Evolutionary conservation across 2,797 vertebrate genomes (phyloP).

Genomic region (Hypotaenidia philippensis): DNA sequence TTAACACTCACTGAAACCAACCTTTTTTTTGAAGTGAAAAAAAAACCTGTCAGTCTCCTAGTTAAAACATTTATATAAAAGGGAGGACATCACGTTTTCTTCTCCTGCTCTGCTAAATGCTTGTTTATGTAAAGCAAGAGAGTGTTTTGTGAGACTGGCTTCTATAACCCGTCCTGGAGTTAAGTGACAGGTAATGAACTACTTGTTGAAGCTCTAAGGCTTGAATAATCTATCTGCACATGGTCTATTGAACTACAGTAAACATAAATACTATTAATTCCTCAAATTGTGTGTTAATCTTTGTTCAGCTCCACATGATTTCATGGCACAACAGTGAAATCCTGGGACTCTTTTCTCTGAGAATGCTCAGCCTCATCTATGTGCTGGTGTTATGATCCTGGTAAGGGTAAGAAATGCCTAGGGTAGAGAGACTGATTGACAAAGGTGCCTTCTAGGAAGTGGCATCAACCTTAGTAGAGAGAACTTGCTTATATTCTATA

Average conservation of each 20-base stretch:
- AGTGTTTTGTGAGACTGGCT: background rate
- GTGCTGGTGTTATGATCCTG: background rate
- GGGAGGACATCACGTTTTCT: background rate
- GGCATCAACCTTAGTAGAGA: background rate
- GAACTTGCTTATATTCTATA: background rate
- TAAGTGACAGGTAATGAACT: background rate
- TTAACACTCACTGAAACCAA: background rate
- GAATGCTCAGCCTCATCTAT: background rate
- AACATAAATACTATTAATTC: background rate
- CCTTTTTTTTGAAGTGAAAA: background rate
- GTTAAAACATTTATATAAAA: background rate
- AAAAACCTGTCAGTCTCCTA: background rate
- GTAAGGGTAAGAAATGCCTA: background rate
- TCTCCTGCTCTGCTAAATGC: background rate
- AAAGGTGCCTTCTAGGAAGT: background rate
- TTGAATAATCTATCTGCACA: background rate
- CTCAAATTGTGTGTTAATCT: background rate
- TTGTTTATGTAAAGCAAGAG: background rate
- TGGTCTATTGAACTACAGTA: background rate
- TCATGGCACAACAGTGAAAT: background rate
- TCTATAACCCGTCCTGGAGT: background rate
- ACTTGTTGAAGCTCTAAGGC: background rate
- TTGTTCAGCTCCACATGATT: background rate
- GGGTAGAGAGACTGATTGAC: background rate
- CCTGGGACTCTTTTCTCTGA: background rate